Evolutionary conservation across 1,140 invertebrate genomes (phyloP), one percentile per base, ranked within the genome.

Genomic region (Augochlora pura): DNA sequence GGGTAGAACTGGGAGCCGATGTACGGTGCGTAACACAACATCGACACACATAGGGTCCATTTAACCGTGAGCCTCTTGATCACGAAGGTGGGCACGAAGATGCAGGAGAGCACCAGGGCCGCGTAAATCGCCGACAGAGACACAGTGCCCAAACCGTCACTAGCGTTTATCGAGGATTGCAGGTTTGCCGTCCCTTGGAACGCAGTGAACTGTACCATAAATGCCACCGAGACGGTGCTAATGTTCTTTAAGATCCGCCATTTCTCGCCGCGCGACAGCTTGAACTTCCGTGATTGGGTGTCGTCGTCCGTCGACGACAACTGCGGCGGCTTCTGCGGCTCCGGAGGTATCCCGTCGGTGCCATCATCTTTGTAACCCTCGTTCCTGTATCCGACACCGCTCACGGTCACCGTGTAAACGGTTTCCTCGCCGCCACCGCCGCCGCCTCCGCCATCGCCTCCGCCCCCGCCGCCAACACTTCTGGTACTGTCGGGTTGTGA

Each of bases 1-100:
- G 98, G 97, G 87, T 97, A 97, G 87, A 99, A 98, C 93, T 99
- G 98, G 4, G 97, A 96, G 9, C 94, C 97, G 88, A 99, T 98
- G 93, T 99, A 99, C 0, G 97, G 95, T 10, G 97, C 96, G 93
- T 99, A 99, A 88, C 97, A 97, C 54, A 97, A 90, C 96, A 99
- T 97, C 14, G 97, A 97, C 18, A 97, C 88, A 74, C 97, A 97
- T 21, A 99, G 94, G 0, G 98, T 99, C 97, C 98, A 98, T 93
- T 99, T 99, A 69, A 98, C 98, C 14, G 98, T 98, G 74, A 99
- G 94, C 88, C 96, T 95, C 88, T 97, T 96, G 87, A 98, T 98
- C 49, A 98, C 91, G 91, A 97, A 96, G 16, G 97, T 97, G 10
- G 98, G 98, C 25, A 99, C 94, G 93, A 99, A 98, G 91, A 98